Percentiles rank a stretch among this genome's conserved stretches.
Evolutionary conservation across 2,888 invertebrate genomes (phyloP).

Genomic region (Lacanobia wlatinum): DNA sequence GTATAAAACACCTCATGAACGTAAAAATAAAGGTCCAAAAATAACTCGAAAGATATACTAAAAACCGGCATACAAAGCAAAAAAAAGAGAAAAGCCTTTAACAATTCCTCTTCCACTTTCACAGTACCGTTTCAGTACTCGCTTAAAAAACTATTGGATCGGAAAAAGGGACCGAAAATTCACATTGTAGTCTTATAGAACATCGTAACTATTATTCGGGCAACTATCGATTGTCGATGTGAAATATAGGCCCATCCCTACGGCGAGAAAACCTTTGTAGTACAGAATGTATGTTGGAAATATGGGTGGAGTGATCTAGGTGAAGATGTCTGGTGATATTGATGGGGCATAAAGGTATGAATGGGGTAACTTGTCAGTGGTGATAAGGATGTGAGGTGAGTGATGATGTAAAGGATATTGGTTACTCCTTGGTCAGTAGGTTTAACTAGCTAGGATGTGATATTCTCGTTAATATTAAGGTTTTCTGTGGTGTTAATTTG

Average conservation of each 20-base stretch:
- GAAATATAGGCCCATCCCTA: conserved; percentile 57
- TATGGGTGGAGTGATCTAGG: conserved; percentile 28
- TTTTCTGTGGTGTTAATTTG: too few species aligned
- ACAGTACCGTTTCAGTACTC: conserved; percentile 63
- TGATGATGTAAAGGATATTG: neutral
- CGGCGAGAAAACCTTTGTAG: conserved; percentile 45
- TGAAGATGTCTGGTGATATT: conserved; percentile 8
- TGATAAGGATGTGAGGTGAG: neutral
- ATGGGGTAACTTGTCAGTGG: conserved; percentile 13
- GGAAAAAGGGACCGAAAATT: conserved; percentile 69
- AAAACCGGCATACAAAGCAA: neutral
- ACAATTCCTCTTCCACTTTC: conserved; percentile 48
- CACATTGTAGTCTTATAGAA: conserved; percentile 66
- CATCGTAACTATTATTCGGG: conserved; percentile 56
- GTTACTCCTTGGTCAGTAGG: too few species aligned
- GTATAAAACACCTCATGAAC: neutral
- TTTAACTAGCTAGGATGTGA: neutral
- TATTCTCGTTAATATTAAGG: too few species aligned
- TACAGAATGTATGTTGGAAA: conserved; percentile 42
- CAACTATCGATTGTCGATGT: conserved; percentile 49
- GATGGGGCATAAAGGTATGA: neutral
- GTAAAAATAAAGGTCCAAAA: neutral
- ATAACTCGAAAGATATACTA: neutral
- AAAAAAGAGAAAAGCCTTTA: conserved; percentile 26
- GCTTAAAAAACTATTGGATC: conserved; percentile 73